Conservation (phyloP, 2,888 invertebrate species). For the Dorcus hopei region DNA sequence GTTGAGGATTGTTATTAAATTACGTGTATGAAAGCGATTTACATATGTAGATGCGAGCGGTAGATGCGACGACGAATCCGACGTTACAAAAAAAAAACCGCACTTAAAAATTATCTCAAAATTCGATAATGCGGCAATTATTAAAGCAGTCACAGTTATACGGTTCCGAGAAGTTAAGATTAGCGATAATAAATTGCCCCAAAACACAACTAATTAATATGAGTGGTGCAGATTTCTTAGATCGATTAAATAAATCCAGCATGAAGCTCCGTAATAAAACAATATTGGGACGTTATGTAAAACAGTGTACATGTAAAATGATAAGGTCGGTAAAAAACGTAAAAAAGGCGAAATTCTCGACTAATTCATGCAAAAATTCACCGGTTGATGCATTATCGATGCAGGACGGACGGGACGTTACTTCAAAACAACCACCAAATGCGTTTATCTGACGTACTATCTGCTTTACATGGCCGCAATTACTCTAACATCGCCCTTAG, state of each 20-base stretch:
- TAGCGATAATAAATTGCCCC: slow-evolving; percentile 22
- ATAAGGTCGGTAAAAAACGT: slow-evolving; percentile 17
- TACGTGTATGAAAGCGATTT: background rate
- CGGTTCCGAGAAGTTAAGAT: slow-evolving; percentile 18
- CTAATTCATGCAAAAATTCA: slow-evolving; percentile 35
- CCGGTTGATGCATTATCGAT: slow-evolving; percentile 30
- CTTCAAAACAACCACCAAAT: slow-evolving; percentile 38
- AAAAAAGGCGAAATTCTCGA: slow-evolving; percentile 19
- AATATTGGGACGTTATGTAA: slow-evolving; percentile 19
- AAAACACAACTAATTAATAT: slow-evolving; percentile 27
- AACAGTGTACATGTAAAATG: slow-evolving; percentile 17
- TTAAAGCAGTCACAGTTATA: slow-evolving; percentile 2
- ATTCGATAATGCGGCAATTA: background rate
- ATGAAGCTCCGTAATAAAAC: slow-evolving; percentile 20
- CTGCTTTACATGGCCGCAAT: slow-evolving; percentile 43
- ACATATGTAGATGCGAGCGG: background rate
- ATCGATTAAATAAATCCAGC: slow-evolving; percentile 21
- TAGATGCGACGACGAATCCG: background rate
- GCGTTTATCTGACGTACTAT: slow-evolving; percentile 42
- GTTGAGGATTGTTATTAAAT: background rate
- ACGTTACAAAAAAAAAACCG: background rate
- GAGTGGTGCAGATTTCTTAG: slow-evolving; percentile 21
- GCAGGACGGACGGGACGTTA: slow-evolving; percentile 26
- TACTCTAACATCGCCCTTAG: slow-evolving; percentile 42
- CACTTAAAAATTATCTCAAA: slow-evolving; percentile 1